phyloP scores from a whole-genome alignment of 2,113 vertebrate species.

The Poicephalus gulielmi region DNA sequence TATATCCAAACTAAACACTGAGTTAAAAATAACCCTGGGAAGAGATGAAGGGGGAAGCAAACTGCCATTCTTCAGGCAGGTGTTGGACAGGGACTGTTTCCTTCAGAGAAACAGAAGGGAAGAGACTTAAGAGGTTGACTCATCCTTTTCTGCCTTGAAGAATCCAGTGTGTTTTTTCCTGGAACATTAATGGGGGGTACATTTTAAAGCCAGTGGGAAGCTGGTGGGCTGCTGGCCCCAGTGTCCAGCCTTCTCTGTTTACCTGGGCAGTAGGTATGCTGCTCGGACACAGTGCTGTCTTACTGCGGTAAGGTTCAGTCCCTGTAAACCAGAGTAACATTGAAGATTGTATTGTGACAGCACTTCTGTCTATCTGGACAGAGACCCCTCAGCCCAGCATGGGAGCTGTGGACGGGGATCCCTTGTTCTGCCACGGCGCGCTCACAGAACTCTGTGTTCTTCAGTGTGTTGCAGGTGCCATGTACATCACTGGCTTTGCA shows the following conservation, averaged over 20 bases:
- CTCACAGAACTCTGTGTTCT: background rate
- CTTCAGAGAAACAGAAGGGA: background rate
- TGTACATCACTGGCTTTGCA: constrained; percentile 96
- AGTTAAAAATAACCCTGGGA: constrained; percentile 23
- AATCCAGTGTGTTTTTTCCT: background rate
- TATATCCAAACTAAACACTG: background rate
- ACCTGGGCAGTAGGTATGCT: rapidly evolving
- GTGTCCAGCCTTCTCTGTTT: background rate
- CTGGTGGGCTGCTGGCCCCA: background rate
- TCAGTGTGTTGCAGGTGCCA: constrained; percentile 95
- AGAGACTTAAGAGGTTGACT: background rate
- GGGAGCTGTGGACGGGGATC: background rate
- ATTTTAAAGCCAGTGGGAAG: background rate
- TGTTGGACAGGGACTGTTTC: background rate
- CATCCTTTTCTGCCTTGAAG: background rate
- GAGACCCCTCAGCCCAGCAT: rapidly evolving
- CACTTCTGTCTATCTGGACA: background rate
- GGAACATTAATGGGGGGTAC: background rate
- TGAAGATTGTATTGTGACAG: background rate
- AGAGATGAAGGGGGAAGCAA: background rate
- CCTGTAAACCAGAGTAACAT: background rate
- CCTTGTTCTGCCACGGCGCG: rapidly evolving
- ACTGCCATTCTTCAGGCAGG: background rate
- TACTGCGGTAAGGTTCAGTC: background rate
- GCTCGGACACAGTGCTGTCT: background rate